A percentile compares a stretch with the other conserved stretches of the same genome.
Evolutionary conservation across 64 coral and sea anemone species (phyloP).

Genomic region (Actinia tenebrosa): DNA sequence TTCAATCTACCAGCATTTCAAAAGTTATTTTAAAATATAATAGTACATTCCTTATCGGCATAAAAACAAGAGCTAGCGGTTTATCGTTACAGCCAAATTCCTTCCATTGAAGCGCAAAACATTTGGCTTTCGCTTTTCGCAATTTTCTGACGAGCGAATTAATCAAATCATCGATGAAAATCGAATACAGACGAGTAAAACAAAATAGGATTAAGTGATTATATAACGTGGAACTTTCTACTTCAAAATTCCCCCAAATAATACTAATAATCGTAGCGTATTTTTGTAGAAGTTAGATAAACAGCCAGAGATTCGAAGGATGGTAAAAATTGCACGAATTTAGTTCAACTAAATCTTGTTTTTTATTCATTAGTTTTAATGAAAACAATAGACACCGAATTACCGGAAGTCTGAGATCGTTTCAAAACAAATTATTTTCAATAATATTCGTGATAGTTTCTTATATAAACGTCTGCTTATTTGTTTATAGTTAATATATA

Average conservation of each 20-base stretch:
- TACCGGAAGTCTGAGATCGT: background rate
- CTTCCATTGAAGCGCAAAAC: no score
- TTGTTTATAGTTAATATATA: background rate
- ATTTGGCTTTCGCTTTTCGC: background rate
- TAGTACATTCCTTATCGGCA: no score
- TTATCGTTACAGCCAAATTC: no score
- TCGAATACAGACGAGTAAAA: background rate
- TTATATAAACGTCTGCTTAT: background rate
- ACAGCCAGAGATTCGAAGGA: background rate
- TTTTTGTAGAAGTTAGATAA: background rate
- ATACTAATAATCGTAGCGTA: background rate
- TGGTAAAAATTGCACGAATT: background rate
- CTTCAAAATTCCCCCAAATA: background rate
- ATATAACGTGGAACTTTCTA: background rate
- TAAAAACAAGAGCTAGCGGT: no score
- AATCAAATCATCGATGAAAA: background rate
- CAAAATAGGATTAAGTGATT: background rate
- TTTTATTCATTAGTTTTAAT: background rate
- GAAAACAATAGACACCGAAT: background rate
- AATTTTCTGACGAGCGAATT: background rate
- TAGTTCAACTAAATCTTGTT: background rate
- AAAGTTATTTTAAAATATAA: no score
- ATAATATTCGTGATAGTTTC: background rate
- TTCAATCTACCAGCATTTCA: no score
- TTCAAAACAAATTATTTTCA: constrained; percentile 1